Percentiles rank a stretch among this genome's conserved stretches.
Conservation (phyloP, 2,797 vertebrate species). For the Phoeniculus purpureus region DNA sequence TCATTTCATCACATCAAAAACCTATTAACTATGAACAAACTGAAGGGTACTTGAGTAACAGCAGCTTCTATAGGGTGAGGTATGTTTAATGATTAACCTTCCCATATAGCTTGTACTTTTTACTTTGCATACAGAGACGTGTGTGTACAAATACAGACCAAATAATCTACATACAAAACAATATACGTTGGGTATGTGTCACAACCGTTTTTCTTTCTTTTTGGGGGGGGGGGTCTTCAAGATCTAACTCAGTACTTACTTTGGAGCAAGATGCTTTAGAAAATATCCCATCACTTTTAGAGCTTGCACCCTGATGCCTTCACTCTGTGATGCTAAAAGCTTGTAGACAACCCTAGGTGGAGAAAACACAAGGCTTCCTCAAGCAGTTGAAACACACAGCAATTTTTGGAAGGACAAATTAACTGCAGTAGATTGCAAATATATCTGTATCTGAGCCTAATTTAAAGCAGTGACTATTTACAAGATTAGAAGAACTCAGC, state of each 20-base stretch:
- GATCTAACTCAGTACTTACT: conserved; percentile 75
- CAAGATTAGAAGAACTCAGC: not conserved
- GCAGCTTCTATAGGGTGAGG: not conserved
- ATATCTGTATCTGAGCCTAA: not conserved
- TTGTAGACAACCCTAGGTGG: conserved; percentile 91
- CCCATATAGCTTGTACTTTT: not conserved
- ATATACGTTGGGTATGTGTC: fast-evolving
- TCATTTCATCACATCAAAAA: not conserved
- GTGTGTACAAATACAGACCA: fast-evolving
- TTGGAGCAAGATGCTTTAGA: conserved; percentile 84
- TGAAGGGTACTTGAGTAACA: not conserved
- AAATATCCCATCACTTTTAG: conserved; percentile 98
- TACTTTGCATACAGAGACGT: not conserved
- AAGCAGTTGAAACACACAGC: not conserved
- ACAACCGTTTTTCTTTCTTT: not conserved
- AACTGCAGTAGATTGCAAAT: not conserved
- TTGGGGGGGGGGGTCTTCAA: not conserved
- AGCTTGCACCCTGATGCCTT: conserved; percentile 94
- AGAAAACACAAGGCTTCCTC: conserved; percentile 36
- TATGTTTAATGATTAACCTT: not conserved
- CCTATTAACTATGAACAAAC: not conserved
- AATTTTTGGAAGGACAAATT: not conserved
- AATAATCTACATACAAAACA: not conserved
- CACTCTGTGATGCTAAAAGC: conserved; percentile 92
- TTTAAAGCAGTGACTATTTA: not conserved